Conservation (phyloP, 92 coral and sea anemone genomes). For the Epizoanthus ramosus region DNA sequence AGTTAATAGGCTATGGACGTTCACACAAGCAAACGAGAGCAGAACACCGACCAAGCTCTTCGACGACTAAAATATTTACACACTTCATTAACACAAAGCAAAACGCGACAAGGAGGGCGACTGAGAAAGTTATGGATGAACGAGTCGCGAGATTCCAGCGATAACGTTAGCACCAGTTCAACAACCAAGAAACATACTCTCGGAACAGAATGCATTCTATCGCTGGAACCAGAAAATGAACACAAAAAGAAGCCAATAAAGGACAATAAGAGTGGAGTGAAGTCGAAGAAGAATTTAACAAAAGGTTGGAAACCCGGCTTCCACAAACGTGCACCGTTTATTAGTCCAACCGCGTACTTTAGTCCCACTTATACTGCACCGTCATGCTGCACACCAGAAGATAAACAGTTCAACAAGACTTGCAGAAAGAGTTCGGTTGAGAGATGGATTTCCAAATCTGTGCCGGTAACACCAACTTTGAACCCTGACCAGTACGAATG, state of each 20-base stretch:
- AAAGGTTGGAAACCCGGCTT: neutral
- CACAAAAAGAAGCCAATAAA: constrained; percentile 5
- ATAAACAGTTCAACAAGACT: neutral
- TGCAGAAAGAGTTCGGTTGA: neutral
- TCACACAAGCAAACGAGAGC: constrained; percentile 26
- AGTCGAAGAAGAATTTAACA: constrained; percentile 14
- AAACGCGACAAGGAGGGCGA: constrained; percentile 4
- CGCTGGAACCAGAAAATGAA: constrained; percentile 58
- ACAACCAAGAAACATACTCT: neutral
- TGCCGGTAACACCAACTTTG: constrained; percentile 41
- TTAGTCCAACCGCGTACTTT: constrained; percentile 36
- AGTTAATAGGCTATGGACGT: too few species aligned
- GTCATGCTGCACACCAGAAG: neutral
- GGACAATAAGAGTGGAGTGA: neutral
- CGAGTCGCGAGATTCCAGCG: neutral
- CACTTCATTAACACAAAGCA: constrained; percentile 64
- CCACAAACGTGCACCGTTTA: constrained; percentile 47
- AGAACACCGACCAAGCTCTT: constrained; percentile 66
- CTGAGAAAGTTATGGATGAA: neutral
- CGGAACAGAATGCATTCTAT: constrained; percentile 49
- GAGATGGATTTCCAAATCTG: constrained; percentile 59
- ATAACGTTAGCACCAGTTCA: constrained; percentile 29
- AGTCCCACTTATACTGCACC: constrained; percentile 54
- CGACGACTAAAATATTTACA: constrained; percentile 81
- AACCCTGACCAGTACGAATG: constrained; percentile 57